A percentile compares a stretch with the other conserved stretches of the same genome.
Evolutionary conservation across 2,797 vertebrate genomes (phyloP).

Genomic region (Chiloscyllium punctatum): DNA sequence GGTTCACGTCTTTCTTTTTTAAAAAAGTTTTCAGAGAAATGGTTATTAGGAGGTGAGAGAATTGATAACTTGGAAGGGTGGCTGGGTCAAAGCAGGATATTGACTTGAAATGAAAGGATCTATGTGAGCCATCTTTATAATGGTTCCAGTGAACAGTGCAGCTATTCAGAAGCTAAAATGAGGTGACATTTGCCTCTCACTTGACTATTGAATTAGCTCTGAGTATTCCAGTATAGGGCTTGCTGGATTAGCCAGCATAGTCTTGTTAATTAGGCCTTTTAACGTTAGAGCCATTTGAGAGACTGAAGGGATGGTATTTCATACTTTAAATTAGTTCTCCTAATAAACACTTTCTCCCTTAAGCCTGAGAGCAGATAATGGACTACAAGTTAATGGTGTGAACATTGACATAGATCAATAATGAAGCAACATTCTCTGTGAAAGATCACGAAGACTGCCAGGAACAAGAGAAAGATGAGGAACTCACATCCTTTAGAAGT

Average conservation of each 20-base stretch:
- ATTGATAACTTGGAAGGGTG: background rate
- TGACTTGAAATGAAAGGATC: background rate
- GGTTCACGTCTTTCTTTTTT: background rate
- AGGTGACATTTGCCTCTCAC: background rate
- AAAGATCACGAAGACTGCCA: background rate
- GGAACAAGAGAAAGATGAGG: too few relatives aligned
- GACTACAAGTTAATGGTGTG: background rate
- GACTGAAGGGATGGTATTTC: background rate
- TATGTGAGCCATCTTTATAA: background rate
- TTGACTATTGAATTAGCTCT: background rate
- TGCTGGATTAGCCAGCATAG: background rate
- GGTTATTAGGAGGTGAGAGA: background rate
- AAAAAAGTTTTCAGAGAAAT: background rate
- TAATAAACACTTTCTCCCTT: background rate
- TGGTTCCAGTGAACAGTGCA: background rate
- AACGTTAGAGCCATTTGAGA: background rate
- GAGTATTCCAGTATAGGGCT: background rate
- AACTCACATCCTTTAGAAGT: background rate
- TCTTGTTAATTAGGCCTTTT: conserved; percentile 22
- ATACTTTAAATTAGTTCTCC: background rate
- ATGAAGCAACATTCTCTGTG: too few relatives aligned
- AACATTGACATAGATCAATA: background rate
- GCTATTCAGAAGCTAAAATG: background rate
- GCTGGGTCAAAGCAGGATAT: background rate
- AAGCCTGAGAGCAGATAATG: background rate